Percentiles rank a stretch among this genome's conserved stretches.
phyloP scores from a whole-genome alignment of 64 coral and sea anemone genomes.

The Porites australiensis region DNA sequence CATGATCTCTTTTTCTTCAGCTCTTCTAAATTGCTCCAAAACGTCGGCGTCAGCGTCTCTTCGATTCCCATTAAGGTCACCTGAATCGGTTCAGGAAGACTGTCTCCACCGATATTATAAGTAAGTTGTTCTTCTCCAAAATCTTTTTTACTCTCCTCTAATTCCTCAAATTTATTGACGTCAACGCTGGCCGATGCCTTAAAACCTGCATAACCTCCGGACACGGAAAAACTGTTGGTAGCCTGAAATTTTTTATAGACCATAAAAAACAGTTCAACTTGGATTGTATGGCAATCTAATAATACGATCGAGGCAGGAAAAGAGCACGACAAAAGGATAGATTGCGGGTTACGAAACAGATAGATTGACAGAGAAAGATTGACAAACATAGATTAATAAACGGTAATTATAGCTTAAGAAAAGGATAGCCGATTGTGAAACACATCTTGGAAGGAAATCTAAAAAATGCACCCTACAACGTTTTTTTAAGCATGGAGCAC shows the following conservation, averaged over 20 bases:
- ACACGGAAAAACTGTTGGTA: conserved; percentile 22
- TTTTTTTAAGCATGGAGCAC: too few species aligned
- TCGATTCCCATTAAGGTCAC: conserved; percentile 13
- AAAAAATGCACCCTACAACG: too few species aligned
- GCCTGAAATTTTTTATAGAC: neutral
- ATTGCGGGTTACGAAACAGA: too few species aligned
- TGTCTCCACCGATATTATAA: neutral
- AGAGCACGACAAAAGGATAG: too few species aligned
- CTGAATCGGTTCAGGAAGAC: conserved; percentile 46
- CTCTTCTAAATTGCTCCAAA: neutral
- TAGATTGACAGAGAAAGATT: too few species aligned
- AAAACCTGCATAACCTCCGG: conserved; percentile 13
- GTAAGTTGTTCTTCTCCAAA: conserved; percentile 42
- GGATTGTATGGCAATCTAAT: too few species aligned
- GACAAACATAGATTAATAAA: too few species aligned
- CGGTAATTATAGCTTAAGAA: too few species aligned
- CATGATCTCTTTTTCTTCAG: neutral
- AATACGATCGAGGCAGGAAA: too few species aligned
- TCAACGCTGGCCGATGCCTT: conserved; percentile 38
- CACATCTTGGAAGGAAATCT: too few species aligned
- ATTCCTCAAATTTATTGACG: conserved; percentile 39
- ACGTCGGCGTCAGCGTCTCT: neutral
- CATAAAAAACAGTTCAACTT: too few species aligned
- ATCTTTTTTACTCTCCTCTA: conserved; percentile 19
- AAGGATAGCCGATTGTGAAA: too few species aligned